Conservation (phyloP, 2,797 vertebrate species). For the Distichodus sexfasciatus region DNA sequence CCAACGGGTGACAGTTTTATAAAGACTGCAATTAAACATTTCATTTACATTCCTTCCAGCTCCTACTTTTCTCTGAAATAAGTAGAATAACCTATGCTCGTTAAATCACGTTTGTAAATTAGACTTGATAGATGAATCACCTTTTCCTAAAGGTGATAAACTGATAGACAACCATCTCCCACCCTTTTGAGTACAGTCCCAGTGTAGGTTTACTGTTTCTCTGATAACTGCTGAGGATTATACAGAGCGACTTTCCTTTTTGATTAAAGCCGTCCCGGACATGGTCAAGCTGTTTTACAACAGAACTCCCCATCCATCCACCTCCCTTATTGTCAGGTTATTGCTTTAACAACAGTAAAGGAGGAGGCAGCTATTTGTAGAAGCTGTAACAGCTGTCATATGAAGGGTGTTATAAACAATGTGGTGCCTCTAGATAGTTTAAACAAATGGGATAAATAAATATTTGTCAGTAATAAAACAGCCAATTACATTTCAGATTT, state of each 20-base stretch:
- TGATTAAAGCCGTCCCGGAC: neutral
- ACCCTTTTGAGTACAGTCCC: neutral
- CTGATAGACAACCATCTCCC: neutral
- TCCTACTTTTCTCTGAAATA: too few relatives aligned
- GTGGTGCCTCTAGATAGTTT: neutral
- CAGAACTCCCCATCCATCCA: neutral
- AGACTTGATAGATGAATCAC: too few relatives aligned
- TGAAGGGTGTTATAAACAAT: neutral
- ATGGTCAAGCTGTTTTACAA: slow-evolving; percentile 6
- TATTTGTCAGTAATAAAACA: neutral
- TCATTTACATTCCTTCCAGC: too few relatives aligned
- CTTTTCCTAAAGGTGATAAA: neutral
- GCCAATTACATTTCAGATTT: neutral
- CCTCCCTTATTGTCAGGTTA: neutral
- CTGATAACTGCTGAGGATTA: neutral
- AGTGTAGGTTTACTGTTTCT: neutral
- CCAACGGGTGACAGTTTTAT: too few relatives aligned
- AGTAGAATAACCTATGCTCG: too few relatives aligned
- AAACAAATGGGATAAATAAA: neutral
- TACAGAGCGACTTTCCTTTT: neutral
- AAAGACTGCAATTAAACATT: too few relatives aligned
- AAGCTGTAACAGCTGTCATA: neutral
- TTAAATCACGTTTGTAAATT: too few relatives aligned
- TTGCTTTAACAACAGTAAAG: neutral
- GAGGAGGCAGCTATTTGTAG: neutral